Percentiles rank a stretch among this genome's conserved stretches.
These are phyloP conservation scores for Elanus axillaris DNA, from an alignment of 2,113 vertebrate species.

Conservation along the genomic window DNA sequence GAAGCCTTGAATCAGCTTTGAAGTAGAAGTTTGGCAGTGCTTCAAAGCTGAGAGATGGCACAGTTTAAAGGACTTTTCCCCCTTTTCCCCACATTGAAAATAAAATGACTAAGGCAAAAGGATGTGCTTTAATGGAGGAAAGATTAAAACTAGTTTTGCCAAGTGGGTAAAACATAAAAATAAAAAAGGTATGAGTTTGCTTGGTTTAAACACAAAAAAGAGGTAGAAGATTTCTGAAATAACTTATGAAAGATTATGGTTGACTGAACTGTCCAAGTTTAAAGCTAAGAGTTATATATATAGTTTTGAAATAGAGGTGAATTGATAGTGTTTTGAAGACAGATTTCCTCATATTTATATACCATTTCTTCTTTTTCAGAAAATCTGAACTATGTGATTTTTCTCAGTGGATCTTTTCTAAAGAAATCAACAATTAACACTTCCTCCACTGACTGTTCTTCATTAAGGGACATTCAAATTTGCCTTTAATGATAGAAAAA, in stretches of 20 bases:
- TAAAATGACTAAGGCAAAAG: neutral
- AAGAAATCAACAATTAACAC: neutral
- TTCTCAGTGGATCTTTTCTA: neutral
- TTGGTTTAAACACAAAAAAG: neutral
- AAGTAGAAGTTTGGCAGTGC: constrained; percentile 9
- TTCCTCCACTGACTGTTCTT: neutral
- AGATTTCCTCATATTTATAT: neutral
- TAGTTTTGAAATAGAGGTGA: neutral
- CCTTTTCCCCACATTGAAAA: neutral
- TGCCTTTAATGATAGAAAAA: neutral
- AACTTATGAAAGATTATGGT: neutral
- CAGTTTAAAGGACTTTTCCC: neutral
- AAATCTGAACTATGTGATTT: neutral
- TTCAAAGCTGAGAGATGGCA: constrained; percentile 35
- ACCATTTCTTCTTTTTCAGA: neutral
- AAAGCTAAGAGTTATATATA: neutral
- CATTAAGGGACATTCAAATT: neutral
- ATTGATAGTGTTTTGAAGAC: neutral
- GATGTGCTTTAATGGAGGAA: neutral
- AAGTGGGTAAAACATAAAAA: neutral
- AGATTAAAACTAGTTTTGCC: neutral
- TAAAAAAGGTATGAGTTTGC: neutral
- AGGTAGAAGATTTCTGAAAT: neutral
- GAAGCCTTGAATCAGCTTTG: constrained; percentile 28
- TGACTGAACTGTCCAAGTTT: neutral